Conservation (phyloP, 2,888 invertebrate genomes). For the Ctenicera cuprea region DNA sequence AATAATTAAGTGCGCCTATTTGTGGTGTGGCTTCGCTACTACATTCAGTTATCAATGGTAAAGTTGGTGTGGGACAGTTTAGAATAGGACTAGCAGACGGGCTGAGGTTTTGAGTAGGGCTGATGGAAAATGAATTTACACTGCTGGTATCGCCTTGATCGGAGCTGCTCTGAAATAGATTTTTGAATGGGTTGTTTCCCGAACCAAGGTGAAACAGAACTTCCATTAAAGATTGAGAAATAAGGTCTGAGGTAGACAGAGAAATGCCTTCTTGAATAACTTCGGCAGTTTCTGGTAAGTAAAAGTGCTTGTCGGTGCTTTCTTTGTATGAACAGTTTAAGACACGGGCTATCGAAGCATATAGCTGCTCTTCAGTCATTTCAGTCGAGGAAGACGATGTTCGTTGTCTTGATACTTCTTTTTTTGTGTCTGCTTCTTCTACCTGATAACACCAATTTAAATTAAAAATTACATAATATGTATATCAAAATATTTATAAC, state of each 20-base stretch:
- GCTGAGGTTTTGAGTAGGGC: slow-evolving; percentile 70
- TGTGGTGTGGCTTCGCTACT: slow-evolving; percentile 59
- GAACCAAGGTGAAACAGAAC: slow-evolving; percentile 70
- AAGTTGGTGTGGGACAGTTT: slow-evolving; percentile 65
- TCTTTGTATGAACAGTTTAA: slow-evolving; percentile 82
- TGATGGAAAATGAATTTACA: slow-evolving; percentile 67
- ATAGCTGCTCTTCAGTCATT: slow-evolving; percentile 79
- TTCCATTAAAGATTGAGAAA: slow-evolving; percentile 76
- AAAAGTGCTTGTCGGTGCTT: slow-evolving; percentile 70
- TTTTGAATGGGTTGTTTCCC: slow-evolving; percentile 69
- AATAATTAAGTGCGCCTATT: slow-evolving; percentile 70
- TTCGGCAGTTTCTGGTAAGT: slow-evolving; percentile 72
- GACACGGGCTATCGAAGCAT: slow-evolving; percentile 80
- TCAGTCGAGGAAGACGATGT: slow-evolving; percentile 74
- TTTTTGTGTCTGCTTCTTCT: slow-evolving; percentile 76
- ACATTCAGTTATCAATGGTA: slow-evolving; percentile 61
- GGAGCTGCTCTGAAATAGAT: slow-evolving; percentile 56
- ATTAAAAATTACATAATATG: background rate
- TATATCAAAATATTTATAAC: too few relatives aligned
- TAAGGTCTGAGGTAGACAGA: slow-evolving; percentile 72
- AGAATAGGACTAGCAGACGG: slow-evolving; percentile 68
- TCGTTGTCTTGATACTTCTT: slow-evolving; percentile 70
- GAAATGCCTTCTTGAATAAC: slow-evolving; percentile 72
- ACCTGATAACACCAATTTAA: slow-evolving; percentile 63
- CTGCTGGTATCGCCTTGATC: slow-evolving; percentile 69